Evolutionary conservation across 1,140 invertebrate genomes (phyloP).

Genomic region (Leptinotarsa undecemlineata): DNA sequence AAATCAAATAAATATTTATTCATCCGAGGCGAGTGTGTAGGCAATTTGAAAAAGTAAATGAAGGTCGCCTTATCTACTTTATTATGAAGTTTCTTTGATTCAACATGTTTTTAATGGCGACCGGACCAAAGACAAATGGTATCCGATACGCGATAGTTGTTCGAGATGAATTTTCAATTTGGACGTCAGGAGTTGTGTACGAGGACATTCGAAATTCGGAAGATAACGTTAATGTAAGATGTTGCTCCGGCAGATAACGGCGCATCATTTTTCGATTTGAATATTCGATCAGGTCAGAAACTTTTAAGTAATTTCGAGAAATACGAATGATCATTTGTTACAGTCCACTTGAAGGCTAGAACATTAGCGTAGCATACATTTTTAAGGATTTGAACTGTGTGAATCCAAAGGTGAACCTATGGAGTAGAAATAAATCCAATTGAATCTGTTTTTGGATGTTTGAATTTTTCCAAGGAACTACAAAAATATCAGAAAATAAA

Average conservation of each 20-base stretch:
- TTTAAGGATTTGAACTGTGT: not conserved
- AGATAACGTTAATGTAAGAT: slow-evolving; percentile 3
- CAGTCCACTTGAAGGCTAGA: not conserved
- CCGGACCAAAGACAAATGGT: slow-evolving; percentile 22
- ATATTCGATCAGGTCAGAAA: not conserved
- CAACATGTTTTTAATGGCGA: slow-evolving; percentile 27
- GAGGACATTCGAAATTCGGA: slow-evolving; percentile 1
- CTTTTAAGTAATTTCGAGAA: not conserved
- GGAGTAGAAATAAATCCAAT: too few species aligned
- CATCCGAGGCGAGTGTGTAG: slow-evolving; percentile 23
- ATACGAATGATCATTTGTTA: not conserved
- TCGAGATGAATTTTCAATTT: slow-evolving; percentile 31
- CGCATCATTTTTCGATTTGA: not conserved
- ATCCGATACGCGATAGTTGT: slow-evolving; percentile 27
- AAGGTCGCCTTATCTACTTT: slow-evolving; percentile 27
- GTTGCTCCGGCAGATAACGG: not conserved
- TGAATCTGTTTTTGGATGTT: too few species aligned
- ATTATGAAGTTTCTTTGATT: slow-evolving; percentile 25
- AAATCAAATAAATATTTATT: slow-evolving; percentile 11
- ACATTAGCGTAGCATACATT: not conserved
- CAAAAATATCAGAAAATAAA: too few species aligned
- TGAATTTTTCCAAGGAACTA: too few species aligned
- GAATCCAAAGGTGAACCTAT: too few species aligned
- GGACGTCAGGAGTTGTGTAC: slow-evolving; percentile 21
- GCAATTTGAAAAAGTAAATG: slow-evolving; percentile 30